Evolutionary conservation across 2,888 invertebrate species (phyloP).

Genomic region (Caenorhabditis sp.): DNA sequence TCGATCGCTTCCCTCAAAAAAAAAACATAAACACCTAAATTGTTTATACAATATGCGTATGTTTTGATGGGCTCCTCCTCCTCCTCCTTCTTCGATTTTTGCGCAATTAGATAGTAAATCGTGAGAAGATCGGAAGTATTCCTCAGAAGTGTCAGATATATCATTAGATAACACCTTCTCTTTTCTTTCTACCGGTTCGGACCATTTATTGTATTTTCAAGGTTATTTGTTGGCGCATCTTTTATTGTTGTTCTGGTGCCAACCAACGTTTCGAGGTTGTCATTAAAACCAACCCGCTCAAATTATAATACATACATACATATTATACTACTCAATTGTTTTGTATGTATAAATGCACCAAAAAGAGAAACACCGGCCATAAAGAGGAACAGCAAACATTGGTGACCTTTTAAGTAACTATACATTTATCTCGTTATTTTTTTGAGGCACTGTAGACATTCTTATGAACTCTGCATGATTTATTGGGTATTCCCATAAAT

Average conservation of each 20-base stretch:
- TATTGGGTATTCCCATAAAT: no score
- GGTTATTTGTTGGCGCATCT: not conserved
- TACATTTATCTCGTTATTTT: not conserved
- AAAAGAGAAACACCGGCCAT: not conserved
- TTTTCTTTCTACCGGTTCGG: not conserved
- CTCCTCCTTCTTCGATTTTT: no score
- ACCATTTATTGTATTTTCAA: not conserved
- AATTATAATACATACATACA: not conserved
- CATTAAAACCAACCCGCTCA: no score
- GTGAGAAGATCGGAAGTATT: not conserved
- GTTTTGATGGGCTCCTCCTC: no score
- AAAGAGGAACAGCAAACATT: not conserved
- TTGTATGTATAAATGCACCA: not conserved
- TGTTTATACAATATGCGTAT: no score
- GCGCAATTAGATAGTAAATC: not conserved
- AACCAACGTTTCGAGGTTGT: not conserved
- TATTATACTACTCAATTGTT: not conserved
- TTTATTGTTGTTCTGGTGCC: not conserved
- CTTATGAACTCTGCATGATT: no score
- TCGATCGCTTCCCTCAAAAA: no score
- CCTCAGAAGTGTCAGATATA: not conserved
- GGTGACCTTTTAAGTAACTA: not conserved
- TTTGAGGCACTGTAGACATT: no score
- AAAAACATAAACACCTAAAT: no score
- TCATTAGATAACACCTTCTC: not conserved